A percentile compares a stretch with the other conserved stretches of the same genome.
Conservation (phyloP, 2,797 vertebrate genomes). For the Liasis olivaceus region DNA sequence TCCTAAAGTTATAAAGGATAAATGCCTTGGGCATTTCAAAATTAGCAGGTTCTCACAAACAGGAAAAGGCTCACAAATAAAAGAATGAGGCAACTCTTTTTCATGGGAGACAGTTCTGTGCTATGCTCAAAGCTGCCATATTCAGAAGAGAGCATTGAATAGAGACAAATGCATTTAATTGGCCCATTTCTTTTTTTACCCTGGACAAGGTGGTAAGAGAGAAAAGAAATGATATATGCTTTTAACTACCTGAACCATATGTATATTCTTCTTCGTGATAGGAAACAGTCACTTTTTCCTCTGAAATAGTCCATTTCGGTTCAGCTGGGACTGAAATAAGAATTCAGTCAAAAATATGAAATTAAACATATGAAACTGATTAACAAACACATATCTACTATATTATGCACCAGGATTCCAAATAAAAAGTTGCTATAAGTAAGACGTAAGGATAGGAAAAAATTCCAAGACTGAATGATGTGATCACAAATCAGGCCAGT, state of each 20-base stretch:
- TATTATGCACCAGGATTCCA: constrained; percentile 37
- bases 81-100: background rate
- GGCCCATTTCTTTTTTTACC: constrained; percentile 34
- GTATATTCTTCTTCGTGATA: constrained; percentile 76
- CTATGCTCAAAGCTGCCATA: background rate
- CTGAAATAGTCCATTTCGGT: constrained; percentile 77
- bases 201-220: constrained; percentile 26
- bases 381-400: background rate
- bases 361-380: constrained; percentile 38
- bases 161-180: constrained; percentile 27
- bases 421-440: background rate
- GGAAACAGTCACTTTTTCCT: constrained; percentile 79
- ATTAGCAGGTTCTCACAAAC: background rate
- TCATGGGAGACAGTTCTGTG: background rate
- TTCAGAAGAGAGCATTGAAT: background rate
- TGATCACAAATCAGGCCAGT: background rate
- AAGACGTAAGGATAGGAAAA: background rate
- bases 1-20: background rate
- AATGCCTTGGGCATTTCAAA: background rate
- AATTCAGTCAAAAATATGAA: constrained; percentile 66
- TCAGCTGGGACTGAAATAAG: constrained; percentile 78
- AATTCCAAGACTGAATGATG: background rate
- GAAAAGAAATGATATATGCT: constrained; percentile 18
- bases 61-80: constrained; percentile 20
- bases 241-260: constrained; percentile 76